phyloP scores from a whole-genome alignment of 2,797 vertebrate genomes.

The Cuculus canorus region DNA sequence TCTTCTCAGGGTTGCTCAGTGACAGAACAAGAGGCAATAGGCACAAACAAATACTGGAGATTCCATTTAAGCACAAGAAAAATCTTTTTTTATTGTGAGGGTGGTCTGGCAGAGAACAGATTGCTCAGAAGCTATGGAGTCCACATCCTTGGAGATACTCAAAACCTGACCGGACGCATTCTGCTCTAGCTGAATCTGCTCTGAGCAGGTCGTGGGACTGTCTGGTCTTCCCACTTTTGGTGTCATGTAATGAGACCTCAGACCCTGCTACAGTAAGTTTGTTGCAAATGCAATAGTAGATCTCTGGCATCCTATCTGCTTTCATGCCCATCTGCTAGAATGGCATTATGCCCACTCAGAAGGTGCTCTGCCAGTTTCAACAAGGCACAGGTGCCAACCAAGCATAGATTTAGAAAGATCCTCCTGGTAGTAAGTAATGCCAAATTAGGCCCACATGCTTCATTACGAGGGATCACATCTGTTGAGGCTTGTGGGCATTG shows the following conservation, averaged over 20 bases:
- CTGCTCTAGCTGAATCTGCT: background rate
- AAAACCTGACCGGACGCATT: background rate
- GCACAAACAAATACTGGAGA: background rate
- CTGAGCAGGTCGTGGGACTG: background rate
- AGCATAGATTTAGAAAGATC: constrained; percentile 79
- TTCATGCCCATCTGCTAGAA: constrained; percentile 75
- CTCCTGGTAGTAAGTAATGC: constrained; percentile 77
- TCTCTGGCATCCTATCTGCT: constrained; percentile 68
- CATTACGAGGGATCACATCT: constrained; percentile 81
- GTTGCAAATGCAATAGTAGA: constrained; percentile 63
- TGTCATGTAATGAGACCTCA: constrained; percentile 48
- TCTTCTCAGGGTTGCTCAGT: background rate
- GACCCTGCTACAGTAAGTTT: constrained; percentile 69
- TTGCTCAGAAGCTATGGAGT: background rate
- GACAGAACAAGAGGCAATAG: background rate
- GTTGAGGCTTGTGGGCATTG: constrained; percentile 79
- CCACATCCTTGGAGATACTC: background rate
- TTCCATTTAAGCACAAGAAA: background rate
- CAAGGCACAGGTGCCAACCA: constrained; percentile 81
- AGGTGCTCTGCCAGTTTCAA: constrained; percentile 79
- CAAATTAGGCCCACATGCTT: constrained; percentile 82
- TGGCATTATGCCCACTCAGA: constrained; percentile 74
- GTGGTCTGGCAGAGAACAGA: background rate
- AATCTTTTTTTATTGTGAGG: background rate
- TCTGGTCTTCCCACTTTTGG: constrained; percentile 10